Percentiles rank a stretch among this genome's conserved stretches.
Evolutionary conservation across 2,888 invertebrate species (phyloP).

Genomic region (Aphidius colemani): DNA sequence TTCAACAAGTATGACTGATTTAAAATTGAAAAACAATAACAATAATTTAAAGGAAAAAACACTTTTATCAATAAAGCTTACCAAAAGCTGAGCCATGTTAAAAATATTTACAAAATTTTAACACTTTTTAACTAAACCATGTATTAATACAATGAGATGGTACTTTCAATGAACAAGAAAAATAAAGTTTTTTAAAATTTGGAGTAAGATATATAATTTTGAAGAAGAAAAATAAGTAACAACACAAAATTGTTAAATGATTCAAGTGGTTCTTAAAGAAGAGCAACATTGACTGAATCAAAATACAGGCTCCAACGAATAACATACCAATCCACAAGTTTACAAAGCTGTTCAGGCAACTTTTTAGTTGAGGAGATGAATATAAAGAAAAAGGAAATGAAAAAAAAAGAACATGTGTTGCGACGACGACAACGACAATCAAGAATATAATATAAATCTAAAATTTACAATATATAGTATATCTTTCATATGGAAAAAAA

Average conservation of each 20-base stretch:
- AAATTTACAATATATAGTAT: too few relatives aligned
- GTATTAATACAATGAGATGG: background rate
- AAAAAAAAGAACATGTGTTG: background rate
- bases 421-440: background rate
- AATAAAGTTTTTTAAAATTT: constrained; percentile 24
- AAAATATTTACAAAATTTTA: background rate
- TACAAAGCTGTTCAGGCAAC: background rate
- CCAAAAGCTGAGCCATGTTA: background rate
- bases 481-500: too few relatives aligned
- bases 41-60: constrained; percentile 2
- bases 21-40: too few relatives aligned
- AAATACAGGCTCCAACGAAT: constrained; percentile 7
- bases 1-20: too few relatives aligned
- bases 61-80: background rate
- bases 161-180: background rate
- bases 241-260: background rate
- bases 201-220: background rate
- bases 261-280: constrained; percentile 16
- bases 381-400: constrained; percentile 2
- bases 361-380: background rate
- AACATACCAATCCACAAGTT: background rate
- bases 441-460: too few relatives aligned
- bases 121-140: background rate
- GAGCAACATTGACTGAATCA: constrained; percentile 1
- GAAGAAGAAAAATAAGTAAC: background rate